Base-by-base conservation (phyloP, 2,888 invertebrate species). In the Allacma fusca region DNA sequence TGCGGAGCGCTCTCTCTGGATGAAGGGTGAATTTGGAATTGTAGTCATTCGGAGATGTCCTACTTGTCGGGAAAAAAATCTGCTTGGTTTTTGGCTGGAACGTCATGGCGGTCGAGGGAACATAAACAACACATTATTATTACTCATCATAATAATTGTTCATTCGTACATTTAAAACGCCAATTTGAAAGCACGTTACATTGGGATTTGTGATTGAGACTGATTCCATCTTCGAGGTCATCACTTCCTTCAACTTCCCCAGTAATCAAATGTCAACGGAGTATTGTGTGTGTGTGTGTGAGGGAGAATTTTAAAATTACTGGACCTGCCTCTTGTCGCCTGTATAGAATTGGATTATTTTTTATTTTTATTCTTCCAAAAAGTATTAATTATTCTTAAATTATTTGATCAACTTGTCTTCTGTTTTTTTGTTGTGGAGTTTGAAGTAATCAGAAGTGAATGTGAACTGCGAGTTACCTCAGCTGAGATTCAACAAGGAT, bases 31-130 rank as follows among this genome's bases (percentile, higher is more conserved):
- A 68, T 43, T 9, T 21, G 68, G 68, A 68, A 68, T 21, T 21
- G 5, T 29, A 2, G 2, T 4, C 23, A 12, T 19, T 16, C 26
- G 68, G 40, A 68, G 68, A 68, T 68, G 68, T 68, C 68, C 68
- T 40, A 13, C 21, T 68, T 4, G 43, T 68, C 68, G 68, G 26
- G 28, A 57, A 57, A 62, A n/a, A 62, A 68, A 68, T 68, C 68
- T 68, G 68, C 68, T 68, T 68, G 68, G 62, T 62, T 62, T 68
- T 68, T 68, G 59, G 50, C 67, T 75, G 75, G 75, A 78, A 78
- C 69, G 78, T 74, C 78, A 75, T 78, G 78, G 75, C 75, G 78
- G 78, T 75, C 78, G 70, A 76, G 76, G 69, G 69, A 76, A 76
- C 68, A 76, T 68, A 62, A 76, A 76, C 76, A 75, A 75, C 68